These are phyloP conservation scores for Listronotus bonariensis DNA, from an alignment of 1,140 invertebrate genomes.

Conservation along the genomic window DNA sequence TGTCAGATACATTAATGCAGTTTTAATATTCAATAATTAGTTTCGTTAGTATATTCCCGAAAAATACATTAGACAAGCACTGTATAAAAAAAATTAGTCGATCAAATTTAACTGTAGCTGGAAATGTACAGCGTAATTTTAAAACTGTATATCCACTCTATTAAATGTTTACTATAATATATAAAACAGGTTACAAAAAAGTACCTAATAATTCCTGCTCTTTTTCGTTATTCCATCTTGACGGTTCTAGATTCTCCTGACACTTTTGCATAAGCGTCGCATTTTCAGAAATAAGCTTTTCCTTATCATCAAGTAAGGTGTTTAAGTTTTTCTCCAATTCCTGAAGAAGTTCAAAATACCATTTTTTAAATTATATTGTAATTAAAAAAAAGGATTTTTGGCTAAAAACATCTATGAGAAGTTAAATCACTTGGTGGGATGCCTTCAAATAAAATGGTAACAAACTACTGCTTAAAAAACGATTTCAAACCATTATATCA, in stretches of 20 bases:
- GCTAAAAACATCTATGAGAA: too few species aligned
- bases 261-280: slow-evolving; percentile 48
- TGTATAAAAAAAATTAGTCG: too few species aligned
- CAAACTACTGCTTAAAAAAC: not conserved
- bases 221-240: slow-evolving; percentile 44
- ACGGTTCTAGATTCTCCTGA: slow-evolving; percentile 1
- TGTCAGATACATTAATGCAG: not conserved
- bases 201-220: slow-evolving; percentile 59
- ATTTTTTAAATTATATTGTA: not conserved
- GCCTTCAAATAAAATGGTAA: not conserved
- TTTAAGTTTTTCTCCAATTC: slow-evolving; percentile 16
- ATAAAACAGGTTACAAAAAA: too few species aligned
- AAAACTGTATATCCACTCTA: too few species aligned
- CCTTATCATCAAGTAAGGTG: slow-evolving; percentile 39
- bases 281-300: slow-evolving; percentile 45
- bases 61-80: too few species aligned
- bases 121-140: too few species aligned
- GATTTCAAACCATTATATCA: not conserved
- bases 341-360: not conserved
- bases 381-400: too few species aligned
- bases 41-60: too few species aligned
- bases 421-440: too few species aligned
- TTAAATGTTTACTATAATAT: too few species aligned
- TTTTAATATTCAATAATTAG: not conserved
- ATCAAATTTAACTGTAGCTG: too few species aligned